Evolutionary conservation across 2,113 vertebrate genomes (phyloP).

Genomic region (Dicentrarchus labrax): DNA sequence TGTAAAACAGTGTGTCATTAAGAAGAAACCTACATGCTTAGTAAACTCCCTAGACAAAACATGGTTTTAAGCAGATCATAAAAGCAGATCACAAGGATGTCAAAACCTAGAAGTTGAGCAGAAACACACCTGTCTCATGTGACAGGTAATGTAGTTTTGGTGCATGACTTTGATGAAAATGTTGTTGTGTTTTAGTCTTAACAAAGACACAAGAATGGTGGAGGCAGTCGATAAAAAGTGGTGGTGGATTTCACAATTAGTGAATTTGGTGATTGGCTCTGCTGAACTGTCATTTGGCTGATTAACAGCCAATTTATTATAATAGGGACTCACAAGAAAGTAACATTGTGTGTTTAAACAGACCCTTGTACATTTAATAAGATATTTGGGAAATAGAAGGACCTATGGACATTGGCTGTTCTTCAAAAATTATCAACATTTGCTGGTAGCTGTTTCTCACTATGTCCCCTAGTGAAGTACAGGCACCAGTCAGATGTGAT

Average conservation of each 20-base stretch:
- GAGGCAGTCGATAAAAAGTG: neutral
- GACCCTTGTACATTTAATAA: neutral
- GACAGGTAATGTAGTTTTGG: neutral
- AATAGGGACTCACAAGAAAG: neutral
- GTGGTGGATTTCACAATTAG: neutral
- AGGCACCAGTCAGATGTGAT: slow-evolving; percentile 46
- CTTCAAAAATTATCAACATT: neutral
- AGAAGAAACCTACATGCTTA: neutral
- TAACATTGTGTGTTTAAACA: neutral
- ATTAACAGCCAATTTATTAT: neutral
- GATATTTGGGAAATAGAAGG: neutral
- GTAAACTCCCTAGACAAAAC: neutral
- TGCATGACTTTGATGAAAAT: neutral
- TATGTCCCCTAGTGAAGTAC: neutral
- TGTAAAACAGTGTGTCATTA: neutral
- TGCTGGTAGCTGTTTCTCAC: slow-evolving; percentile 26
- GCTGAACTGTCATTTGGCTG: neutral
- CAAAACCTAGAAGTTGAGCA: neutral
- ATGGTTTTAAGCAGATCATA: neutral
- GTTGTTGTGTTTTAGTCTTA: slow-evolving; percentile 7
- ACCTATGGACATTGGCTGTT: neutral
- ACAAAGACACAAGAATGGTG: neutral
- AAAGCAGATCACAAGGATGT: neutral
- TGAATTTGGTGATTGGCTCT: neutral
- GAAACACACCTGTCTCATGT: neutral